Conservation (phyloP, 2,113 vertebrate genomes). For the Bujurquina vittata region DNA sequence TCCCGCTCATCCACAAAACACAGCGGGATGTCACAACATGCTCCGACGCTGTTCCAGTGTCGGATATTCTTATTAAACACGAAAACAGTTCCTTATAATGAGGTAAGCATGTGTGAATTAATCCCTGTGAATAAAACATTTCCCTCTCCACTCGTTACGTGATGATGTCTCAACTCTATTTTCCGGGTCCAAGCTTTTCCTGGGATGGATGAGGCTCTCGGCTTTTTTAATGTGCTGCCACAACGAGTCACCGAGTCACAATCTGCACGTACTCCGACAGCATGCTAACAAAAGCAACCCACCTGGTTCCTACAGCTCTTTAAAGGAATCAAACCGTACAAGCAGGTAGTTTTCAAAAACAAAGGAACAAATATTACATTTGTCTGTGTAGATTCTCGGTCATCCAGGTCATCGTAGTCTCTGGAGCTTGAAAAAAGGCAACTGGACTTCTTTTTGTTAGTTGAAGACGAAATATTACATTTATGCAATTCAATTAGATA, state of each 20-base stretch:
- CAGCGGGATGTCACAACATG: neutral
- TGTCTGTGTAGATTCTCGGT: no score
- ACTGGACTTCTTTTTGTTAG: no score
- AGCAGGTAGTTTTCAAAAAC: no score
- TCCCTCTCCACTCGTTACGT: neutral
- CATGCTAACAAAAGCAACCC: neutral
- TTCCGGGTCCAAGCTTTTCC: neutral
- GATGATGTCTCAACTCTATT: neutral
- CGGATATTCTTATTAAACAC: neutral
- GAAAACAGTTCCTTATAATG: neutral
- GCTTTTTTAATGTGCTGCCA: neutral
- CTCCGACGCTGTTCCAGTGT: neutral
- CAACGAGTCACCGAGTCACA: neutral
- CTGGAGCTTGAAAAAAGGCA: no score
- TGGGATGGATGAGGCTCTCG: neutral
- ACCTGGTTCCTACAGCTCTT: no score
- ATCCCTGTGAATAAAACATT: neutral
- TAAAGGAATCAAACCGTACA: no score
- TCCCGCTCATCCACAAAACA: neutral
- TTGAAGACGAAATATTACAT: no score
- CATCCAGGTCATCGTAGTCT: no score
- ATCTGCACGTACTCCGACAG: no score
- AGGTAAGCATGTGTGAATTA: neutral
- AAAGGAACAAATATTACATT: no score
- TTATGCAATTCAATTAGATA: no score